Conservation (phyloP, 35 echinoderm and acorn worm genomes). For the Nesometra sesokonis region DNA sequence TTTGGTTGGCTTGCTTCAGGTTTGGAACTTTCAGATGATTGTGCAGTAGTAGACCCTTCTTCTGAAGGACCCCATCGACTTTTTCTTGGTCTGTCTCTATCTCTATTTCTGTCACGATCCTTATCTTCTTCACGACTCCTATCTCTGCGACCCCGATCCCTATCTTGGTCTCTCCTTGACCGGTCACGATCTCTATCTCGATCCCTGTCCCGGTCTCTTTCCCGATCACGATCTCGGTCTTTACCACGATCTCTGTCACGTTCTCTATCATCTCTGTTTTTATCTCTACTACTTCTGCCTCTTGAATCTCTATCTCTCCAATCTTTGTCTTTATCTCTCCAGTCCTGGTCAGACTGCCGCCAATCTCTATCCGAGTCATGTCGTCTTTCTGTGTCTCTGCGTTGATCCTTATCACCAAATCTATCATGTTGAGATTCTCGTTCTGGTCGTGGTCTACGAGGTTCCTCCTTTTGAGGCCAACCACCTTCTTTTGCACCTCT, state of each 20-base stretch:
- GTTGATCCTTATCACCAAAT: neutral
- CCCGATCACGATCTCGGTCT: slow-evolving; percentile 38
- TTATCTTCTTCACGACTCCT: slow-evolving; percentile 23
- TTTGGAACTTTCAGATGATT: slow-evolving; percentile 2
- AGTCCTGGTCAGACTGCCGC: slow-evolving; percentile 4
- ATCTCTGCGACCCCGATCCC: slow-evolving; percentile 47
- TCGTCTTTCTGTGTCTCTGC: neutral
- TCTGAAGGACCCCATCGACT: neutral
- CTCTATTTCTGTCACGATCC: slow-evolving; percentile 16
- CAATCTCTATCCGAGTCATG: neutral
- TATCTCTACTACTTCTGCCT: slow-evolving; percentile 19
- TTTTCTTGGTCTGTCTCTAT: slow-evolving; percentile 33
- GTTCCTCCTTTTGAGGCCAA: neutral
- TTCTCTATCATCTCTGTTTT: slow-evolving; percentile 40
- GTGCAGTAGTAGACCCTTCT: neutral
- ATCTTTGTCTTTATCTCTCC: slow-evolving; percentile 33
- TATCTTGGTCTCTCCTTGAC: slow-evolving; percentile 37
- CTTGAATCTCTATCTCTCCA: slow-evolving; percentile 28
- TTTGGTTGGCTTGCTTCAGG: neutral
- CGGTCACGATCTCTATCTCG: slow-evolving; percentile 18
- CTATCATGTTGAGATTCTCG: neutral
- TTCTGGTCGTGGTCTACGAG: neutral
- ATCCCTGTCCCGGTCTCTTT: slow-evolving; percentile 62
- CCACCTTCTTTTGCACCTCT: neutral
- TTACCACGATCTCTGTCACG: slow-evolving; percentile 40